Conservation (phyloP, 2,888 invertebrate species). For the Calliopum simillimum region DNA sequence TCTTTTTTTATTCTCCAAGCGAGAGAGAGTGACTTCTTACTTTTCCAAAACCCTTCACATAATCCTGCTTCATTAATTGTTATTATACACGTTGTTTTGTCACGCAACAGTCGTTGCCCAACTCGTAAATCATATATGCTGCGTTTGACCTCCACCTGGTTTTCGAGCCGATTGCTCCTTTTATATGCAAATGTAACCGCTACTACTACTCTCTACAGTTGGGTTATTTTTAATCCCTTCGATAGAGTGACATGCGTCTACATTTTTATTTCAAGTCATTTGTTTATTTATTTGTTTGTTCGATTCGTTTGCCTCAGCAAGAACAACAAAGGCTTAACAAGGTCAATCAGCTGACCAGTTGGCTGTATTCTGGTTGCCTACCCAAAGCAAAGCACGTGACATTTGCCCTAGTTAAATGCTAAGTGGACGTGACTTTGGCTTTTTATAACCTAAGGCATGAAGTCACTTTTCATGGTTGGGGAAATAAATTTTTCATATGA, state of each 20-base stretch:
- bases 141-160: conserved; percentile 27
- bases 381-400: conserved; percentile 25
- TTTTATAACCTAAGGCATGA: neutral
- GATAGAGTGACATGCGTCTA: conserved; percentile 2
- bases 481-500: neutral
- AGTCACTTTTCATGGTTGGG: neutral
- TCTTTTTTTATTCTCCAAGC: no score
- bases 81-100: conserved; percentile 17
- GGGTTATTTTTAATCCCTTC: no score
- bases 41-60: neutral
- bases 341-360: conserved; percentile 20
- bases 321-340: conserved; percentile 11
- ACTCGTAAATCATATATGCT: neutral
- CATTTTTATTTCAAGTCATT: no score
- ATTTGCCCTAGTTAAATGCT: conserved; percentile 18
- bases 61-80: neutral
- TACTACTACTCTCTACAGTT: no score
- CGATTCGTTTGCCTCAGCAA: neutral
- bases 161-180: neutral
- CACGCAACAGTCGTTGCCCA: conserved; percentile 23
- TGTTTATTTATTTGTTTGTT: neutral
- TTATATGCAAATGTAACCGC: no score
- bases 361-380: neutral
- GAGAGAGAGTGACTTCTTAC: no score
- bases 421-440: conserved; percentile 11